These are phyloP conservation scores for Lasioglossum vierecki DNA, from an alignment of 2,888 invertebrate species.

Conservation along the genomic window DNA sequence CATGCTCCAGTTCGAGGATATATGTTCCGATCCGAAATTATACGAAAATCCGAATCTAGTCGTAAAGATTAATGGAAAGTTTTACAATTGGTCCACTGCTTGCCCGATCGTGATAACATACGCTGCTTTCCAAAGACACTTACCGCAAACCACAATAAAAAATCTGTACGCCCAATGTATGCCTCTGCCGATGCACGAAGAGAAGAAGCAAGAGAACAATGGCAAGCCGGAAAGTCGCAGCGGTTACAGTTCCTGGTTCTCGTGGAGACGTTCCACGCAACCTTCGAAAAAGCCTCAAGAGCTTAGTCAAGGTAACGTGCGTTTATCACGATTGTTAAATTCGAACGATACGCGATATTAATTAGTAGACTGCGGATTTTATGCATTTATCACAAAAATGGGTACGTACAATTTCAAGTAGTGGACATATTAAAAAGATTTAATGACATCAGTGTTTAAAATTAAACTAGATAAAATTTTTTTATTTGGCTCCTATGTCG, in stretches of 20 bases:
- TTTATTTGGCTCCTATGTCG: too few relatives aligned
- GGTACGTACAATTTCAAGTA: too few relatives aligned
- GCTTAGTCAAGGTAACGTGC: conserved; percentile 69
- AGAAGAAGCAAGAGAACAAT: conserved; percentile 74
- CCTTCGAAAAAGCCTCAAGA: conserved; percentile 77
- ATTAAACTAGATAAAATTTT: too few relatives aligned
- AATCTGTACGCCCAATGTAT: conserved; percentile 77
- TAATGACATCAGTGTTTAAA: too few relatives aligned
- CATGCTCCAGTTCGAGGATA: conserved; percentile 85
- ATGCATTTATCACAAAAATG: too few relatives aligned
- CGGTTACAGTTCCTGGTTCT: conserved; percentile 86
- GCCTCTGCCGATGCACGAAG: conserved; percentile 76
- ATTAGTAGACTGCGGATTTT: too few relatives aligned
- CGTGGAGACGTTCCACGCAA: conserved; percentile 84
- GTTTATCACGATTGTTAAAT: not conserved
- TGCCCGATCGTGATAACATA: conserved; percentile 95
- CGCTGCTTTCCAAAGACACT: conserved; percentile 93
- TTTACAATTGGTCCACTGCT: conserved; percentile 96
- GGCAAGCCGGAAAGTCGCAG: conserved; percentile 72
- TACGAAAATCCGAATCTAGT: conserved; percentile 93
- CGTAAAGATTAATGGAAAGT: conserved; percentile 94
- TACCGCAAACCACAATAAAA: conserved; percentile 87
- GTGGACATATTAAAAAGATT: too few relatives aligned
- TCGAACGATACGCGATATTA: not conserved
- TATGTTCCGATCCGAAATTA: conserved; percentile 89